Evolutionary conservation across 1,140 invertebrate species (phyloP), one percentile per base, ranked within the genome.

Genomic region (Listronotus bonariensis): DNA sequence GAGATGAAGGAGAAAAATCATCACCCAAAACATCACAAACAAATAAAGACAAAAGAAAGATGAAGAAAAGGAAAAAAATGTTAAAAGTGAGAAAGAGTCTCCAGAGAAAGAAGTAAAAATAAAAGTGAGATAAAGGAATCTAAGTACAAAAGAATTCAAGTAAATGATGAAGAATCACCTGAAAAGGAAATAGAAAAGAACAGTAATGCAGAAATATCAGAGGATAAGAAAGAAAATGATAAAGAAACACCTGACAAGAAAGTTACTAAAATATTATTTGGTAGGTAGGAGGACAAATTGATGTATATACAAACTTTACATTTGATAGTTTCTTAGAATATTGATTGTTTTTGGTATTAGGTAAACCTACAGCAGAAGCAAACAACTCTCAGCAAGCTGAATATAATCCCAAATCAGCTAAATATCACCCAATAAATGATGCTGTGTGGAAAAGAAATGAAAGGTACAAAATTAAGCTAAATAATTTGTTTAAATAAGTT

Each of bases 381-480:
- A 59, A 46, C 18, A n/a, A 36, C 34, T n/a, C 15, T 9, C 7
- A 40, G 41, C 31, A 54, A 36, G 26, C n/a, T 15, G 14, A 41
- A 11, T 98, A 95, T 77, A 85, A 95, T 80, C 96, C 96, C 1
- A 81, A 82, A 7, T 86, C 87, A 69, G 71, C 80, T 3, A 89
- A 89, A 18, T 97, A 98, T 80, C 85, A 98, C 81, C 95, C 96
- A 1, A 85, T 98, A n/a, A 82, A 92, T 12, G 87, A 96, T 83
- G 95, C 95, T 0, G 89, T 83, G 70, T 98, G 96, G 96, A 85
- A 86, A 72, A 79, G 83, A 43, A 85, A 84, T 6, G 86, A 95
- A 75, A 88, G 85, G 89, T 91, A 81, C 79, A 79, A 75, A 26
- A 26, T 3, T 26, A 3, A 26, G 20, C n/a, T 26, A 26, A 26